Conservation (phyloP, 2,797 vertebrate species). For the Acrocephalus scirpaceus region DNA sequence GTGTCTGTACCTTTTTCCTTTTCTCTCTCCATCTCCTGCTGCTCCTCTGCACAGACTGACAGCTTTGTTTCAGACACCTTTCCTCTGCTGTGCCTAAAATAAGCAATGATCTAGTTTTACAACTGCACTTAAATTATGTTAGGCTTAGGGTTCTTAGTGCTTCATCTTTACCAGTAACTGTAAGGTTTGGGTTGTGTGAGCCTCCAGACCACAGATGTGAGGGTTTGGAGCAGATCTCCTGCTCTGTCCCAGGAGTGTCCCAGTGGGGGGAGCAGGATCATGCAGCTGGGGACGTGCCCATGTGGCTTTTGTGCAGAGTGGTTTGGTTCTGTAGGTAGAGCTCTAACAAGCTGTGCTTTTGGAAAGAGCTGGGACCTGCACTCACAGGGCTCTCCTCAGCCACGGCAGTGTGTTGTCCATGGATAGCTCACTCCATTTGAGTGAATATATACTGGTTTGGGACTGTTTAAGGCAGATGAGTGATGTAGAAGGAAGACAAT, state of each 20-base stretch:
- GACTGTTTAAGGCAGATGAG: not conserved
- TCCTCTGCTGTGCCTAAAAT: slow-evolving; percentile 3
- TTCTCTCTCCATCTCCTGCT: not conserved
- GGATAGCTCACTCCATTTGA: not conserved
- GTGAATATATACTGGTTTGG: accelerated
- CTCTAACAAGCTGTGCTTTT: not conserved
- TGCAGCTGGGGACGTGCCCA: accelerated
- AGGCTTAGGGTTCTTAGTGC: not conserved
- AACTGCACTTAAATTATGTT: not conserved
- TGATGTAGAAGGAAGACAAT: not conserved
- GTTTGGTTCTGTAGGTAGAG: not conserved
- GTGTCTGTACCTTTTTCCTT: not conserved
- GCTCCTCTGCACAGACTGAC: not conserved
- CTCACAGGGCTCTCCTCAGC: not conserved
- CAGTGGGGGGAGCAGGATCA: accelerated
- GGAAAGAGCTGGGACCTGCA: not conserved
- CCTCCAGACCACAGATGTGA: accelerated
- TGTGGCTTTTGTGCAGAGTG: accelerated
- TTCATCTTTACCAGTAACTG: not conserved
- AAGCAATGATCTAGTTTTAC: not conserved
- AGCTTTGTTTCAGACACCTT: not conserved
- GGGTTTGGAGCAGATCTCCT: not conserved
- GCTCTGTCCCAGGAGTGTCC: not conserved
- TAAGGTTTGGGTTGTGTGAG: not conserved
- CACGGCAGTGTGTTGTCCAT: accelerated